Percentiles rank a stretch among this genome's conserved stretches.
Evolutionary conservation across 2,888 invertebrate genomes (phyloP).

Genomic region (Pantelozetes paolii): DNA sequence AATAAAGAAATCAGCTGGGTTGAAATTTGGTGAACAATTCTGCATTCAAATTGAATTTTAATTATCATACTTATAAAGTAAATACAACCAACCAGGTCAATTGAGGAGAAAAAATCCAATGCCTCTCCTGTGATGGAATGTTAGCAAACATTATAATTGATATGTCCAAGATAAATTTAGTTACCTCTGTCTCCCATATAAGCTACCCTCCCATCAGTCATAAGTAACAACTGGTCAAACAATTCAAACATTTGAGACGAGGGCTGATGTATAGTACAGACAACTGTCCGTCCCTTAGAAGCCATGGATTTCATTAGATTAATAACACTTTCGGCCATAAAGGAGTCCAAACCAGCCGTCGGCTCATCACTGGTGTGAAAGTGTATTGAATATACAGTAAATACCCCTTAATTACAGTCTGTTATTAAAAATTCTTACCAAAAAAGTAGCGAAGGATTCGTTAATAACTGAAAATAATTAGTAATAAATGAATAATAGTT

Average conservation of each 20-base stretch:
- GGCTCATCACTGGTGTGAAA: conserved; percentile 68
- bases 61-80: background rate
- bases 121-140: too few species aligned
- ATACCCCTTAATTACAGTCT: too few species aligned
- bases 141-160: too few species aligned
- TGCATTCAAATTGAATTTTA: background rate
- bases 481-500: too few species aligned
- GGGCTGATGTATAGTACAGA: conserved; percentile 60
- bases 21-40: conserved; percentile 55
- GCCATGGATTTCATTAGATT: conserved; percentile 60
- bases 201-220: conserved; percentile 58
- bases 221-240: conserved; percentile 56
- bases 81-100: conserved; percentile 49
- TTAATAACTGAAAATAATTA: conserved; percentile 83
- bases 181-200: conserved; percentile 54
- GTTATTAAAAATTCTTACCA: conserved; percentile 56
- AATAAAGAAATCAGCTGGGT: conserved; percentile 57
- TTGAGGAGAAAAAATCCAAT: conserved; percentile 52
- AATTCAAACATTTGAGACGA: conserved; percentile 56
- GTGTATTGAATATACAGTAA: background rate
- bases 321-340: conserved; percentile 91
- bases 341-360: conserved; percentile 91
- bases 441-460: conserved; percentile 89
- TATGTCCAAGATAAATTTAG: conserved; percentile 5
- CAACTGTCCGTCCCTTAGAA: conserved; percentile 55